These are phyloP conservation scores for Tineola bisselliella DNA, from an alignment of 2,888 invertebrate species.

Conservation along the genomic window DNA sequence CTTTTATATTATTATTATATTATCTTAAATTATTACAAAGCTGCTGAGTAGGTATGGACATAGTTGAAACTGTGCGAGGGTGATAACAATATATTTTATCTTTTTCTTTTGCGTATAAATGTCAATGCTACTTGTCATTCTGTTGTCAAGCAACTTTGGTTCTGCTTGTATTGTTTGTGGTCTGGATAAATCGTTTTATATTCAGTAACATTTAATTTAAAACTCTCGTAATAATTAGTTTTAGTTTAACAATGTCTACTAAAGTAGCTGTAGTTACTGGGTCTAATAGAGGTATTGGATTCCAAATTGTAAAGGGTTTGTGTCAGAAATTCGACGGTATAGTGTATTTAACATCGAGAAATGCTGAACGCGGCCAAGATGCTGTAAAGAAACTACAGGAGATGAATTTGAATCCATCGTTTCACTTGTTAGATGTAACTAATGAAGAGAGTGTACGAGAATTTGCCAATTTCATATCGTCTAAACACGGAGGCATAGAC, in stretches of 20 bases:
- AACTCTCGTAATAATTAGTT: conserved; percentile 8
- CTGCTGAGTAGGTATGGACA: background rate
- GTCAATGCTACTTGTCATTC: background rate
- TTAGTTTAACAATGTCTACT: conserved; percentile 57
- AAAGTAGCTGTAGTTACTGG: conserved; percentile 64
- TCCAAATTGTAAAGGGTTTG: conserved; percentile 63
- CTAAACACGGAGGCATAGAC: conserved; percentile 74
- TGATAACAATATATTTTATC: background rate
- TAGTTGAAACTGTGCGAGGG: background rate
- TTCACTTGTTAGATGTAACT: conserved; percentile 76
- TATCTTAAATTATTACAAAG: too few species aligned
- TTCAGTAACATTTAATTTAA: conserved; percentile 17
- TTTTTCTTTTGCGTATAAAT: background rate
- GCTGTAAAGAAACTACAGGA: conserved; percentile 71
- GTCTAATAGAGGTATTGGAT: conserved; percentile 57
- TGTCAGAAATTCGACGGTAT: conserved; percentile 75
- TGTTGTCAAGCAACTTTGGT: background rate
- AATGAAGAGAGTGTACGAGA: conserved; percentile 68
- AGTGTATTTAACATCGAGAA: conserved; percentile 78
- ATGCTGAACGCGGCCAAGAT: conserved; percentile 67
- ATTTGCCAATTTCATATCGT: conserved; percentile 68
- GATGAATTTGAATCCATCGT: conserved; percentile 66
- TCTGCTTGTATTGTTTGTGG: background rate
- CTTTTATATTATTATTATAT: too few species aligned
- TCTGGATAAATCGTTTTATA: conserved; percentile 20